These are phyloP conservation scores for Caenorhabditis doughertyi DNA, from an alignment of 2,888 invertebrate species.

Conservation along the genomic window DNA sequence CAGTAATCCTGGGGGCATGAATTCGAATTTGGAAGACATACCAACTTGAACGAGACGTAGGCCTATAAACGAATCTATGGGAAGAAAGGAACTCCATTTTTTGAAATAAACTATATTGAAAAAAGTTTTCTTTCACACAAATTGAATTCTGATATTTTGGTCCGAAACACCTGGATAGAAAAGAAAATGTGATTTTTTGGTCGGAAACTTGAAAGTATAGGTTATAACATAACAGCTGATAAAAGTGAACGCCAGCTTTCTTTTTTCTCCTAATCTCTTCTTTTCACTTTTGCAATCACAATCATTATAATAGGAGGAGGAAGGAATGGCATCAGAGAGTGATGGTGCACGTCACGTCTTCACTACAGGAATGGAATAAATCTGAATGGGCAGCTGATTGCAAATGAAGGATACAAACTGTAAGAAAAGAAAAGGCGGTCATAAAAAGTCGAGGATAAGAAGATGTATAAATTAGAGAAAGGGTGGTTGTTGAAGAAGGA, in stretches of 20 bases:
- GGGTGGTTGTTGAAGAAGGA: conserved; percentile 10
- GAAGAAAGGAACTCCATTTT: no score
- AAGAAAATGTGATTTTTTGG: not conserved
- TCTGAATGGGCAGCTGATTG: conserved; percentile 60
- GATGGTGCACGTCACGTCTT: conserved; percentile 5
- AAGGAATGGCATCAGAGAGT: conserved; percentile 15
- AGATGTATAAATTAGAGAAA: conserved; percentile 62
- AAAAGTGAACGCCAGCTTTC: conserved; percentile 38
- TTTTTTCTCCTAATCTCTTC: conserved; percentile 24
- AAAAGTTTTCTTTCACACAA: not conserved
- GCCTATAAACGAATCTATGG: no score
- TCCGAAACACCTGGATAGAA: conserved; percentile 5
- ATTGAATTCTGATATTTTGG: not conserved
- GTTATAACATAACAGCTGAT: conserved; percentile 22
- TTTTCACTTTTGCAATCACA: conserved; percentile 15
- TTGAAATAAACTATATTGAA: no score
- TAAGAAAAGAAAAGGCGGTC: conserved; percentile 38
- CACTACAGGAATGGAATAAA: conserved; percentile 28
- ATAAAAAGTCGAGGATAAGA: conserved; percentile 51
- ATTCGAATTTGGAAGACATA: not conserved
- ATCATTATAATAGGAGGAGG: conserved; percentile 7
- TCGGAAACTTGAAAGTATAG: not conserved
- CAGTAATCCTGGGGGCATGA: not conserved
- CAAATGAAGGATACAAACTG: conserved; percentile 47
- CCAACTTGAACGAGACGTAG: not conserved